phyloP scores from a whole-genome alignment of 2,113 vertebrate species.

The Copsychus sechellarum region DNA sequence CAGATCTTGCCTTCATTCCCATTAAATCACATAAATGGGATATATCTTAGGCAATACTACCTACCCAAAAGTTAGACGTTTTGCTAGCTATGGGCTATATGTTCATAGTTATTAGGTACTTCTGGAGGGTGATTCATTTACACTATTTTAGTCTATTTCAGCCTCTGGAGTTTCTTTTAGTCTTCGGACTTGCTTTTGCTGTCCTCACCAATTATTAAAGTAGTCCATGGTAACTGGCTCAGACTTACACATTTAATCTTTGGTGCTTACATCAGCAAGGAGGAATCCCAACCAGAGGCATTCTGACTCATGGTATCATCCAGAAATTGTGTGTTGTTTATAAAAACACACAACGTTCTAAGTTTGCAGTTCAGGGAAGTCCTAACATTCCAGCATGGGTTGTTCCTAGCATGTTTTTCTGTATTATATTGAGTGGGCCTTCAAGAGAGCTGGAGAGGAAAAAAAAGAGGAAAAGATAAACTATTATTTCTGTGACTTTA shows the following conservation, averaged over 20 bases:
- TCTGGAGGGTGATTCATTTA: neutral
- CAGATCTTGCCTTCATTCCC: neutral
- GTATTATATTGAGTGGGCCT: neutral
- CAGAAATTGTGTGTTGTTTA: neutral
- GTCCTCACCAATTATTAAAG: neutral
- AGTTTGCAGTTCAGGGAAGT: neutral
- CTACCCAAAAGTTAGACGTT: neutral
- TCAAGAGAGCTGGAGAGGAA: neutral
- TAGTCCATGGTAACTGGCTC: neutral
- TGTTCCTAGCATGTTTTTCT: neutral
- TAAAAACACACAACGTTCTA: neutral
- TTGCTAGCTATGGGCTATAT: neutral
- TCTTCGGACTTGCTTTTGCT: neutral
- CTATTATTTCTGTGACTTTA: conserved; percentile 3
- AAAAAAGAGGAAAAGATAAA: neutral
- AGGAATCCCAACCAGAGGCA: neutral
- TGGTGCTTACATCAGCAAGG: neutral
- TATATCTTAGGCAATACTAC: neutral
- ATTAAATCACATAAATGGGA: neutral
- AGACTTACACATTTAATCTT: neutral
- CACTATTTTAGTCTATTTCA: neutral
- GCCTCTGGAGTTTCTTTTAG: neutral
- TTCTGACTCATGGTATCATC: neutral
- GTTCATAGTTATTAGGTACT: neutral
- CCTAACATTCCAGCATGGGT: neutral